phyloP scores from a whole-genome alignment of 1,140 invertebrate genomes.

The Vollenhovia emeryi region DNA sequence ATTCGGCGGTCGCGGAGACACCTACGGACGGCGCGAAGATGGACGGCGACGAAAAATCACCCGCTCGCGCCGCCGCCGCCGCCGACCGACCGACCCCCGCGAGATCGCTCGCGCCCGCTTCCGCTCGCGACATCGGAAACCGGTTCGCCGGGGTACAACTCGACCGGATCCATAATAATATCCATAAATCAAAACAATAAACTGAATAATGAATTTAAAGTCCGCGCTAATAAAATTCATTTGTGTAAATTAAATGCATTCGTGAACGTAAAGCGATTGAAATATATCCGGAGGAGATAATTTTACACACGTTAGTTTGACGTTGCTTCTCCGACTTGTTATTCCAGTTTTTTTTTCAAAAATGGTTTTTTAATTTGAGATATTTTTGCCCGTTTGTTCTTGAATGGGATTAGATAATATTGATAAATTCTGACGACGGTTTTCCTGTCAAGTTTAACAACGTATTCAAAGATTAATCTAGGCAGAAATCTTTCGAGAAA shows the following conservation, averaged over 20 bases:
- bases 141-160: not conserved
- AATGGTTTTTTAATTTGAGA: not conserved
- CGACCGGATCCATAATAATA: too few relatives aligned
- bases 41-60: constrained; percentile 51
- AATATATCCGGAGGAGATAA: not conserved
- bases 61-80: not conserved
- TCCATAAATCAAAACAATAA: not conserved
- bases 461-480: not conserved
- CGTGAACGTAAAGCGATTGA: not conserved
- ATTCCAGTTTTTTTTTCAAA: not conserved
- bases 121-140: not conserved
- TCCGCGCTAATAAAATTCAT: not conserved
- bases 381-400: not conserved
- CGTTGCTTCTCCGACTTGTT: not conserved
- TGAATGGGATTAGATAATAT: not conserved
- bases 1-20: constrained; percentile 71
- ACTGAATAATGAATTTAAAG: not conserved
- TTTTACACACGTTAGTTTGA: not conserved
- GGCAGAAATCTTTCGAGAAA: not conserved
- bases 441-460: not conserved
- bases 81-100: too few relatives aligned
- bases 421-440: not conserved
- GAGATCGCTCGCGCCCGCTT: not conserved
- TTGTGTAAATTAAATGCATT: not conserved
- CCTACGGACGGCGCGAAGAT: constrained; percentile 51